Conservation (phyloP, 2,797 vertebrate species). For the Denticeps clupeoides region DNA sequence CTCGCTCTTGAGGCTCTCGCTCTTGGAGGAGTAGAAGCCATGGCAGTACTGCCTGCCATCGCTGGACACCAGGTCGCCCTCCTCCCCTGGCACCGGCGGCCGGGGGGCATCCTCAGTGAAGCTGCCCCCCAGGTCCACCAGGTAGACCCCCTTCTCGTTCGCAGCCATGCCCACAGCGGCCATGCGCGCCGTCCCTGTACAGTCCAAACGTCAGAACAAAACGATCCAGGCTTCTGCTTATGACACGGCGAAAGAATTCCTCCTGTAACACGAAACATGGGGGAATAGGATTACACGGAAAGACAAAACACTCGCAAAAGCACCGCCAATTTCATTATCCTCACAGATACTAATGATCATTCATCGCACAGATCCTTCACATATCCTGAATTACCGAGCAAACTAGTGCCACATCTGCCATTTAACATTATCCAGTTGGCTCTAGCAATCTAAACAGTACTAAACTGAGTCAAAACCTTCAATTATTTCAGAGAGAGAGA, state of each 20-base stretch:
- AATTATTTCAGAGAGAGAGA: no score
- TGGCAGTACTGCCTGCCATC: conserved; percentile 65
- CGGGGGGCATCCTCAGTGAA: conserved; percentile 97
- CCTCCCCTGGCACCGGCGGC: conserved; percentile 92
- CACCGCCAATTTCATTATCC: not conserved
- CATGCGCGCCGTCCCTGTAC: conserved; percentile 48
- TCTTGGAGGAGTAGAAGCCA: conserved; percentile 66
- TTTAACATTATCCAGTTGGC: no score
- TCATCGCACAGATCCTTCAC: no score
- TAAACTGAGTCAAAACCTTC: no score
- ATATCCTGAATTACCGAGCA: no score
- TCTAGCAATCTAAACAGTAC: no score
- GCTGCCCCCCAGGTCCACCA: conserved; percentile 78
- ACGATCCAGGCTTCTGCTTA: conserved; percentile 53
- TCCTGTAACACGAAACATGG: conserved; percentile 42
- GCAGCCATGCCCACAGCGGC: conserved; percentile 79
- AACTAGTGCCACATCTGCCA: no score
- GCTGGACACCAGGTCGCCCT: conserved; percentile 79
- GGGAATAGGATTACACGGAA: conserved; percentile 29
- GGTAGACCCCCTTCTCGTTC: conserved; percentile 74
- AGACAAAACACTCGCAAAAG: not conserved
- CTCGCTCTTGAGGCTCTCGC: conserved; percentile 70
- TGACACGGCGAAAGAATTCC: conserved; percentile 45
- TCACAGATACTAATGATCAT: no score
- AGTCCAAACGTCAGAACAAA: conserved; percentile 52